Conservation (phyloP, 92 coral and sea anemone species). For the Phymanthus crucifer region DNA sequence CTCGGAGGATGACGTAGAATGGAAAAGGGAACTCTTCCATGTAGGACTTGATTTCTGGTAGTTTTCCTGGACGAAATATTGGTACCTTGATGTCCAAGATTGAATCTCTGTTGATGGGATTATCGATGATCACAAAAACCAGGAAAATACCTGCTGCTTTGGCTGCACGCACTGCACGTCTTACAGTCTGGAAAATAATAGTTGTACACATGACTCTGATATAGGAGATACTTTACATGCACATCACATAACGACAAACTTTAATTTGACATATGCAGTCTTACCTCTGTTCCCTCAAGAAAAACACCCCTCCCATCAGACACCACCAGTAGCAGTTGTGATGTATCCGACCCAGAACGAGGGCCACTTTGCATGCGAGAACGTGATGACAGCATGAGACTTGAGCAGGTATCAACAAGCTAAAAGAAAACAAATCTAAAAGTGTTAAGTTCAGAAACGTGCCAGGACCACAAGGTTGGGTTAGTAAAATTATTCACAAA, state of each 20-base stretch:
- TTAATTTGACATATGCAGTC: neutral
- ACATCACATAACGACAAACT: too few relatives aligned
- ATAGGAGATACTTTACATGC: neutral
- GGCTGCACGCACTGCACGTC: slow-evolving; percentile 82
- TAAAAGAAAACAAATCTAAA: slow-evolving; percentile 8
- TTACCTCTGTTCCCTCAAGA: slow-evolving; percentile 95
- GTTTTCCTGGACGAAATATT: slow-evolving; percentile 80
- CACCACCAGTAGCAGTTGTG: slow-evolving; percentile 90
- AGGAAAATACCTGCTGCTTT: slow-evolving; percentile 86
- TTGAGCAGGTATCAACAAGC: slow-evolving; percentile 81
- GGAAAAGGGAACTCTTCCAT: slow-evolving; percentile 98
- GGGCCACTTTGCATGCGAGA: slow-evolving; percentile 70
- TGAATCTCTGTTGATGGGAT: slow-evolving; percentile 93
- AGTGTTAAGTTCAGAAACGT: neutral
- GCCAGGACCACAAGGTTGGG: too few relatives aligned
- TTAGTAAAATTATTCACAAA: too few relatives aligned
- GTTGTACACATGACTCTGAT: neutral
- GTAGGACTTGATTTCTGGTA: slow-evolving; percentile 92
- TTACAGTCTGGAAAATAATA: slow-evolving; percentile 68
- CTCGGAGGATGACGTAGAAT: slow-evolving; percentile 91
- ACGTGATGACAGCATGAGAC: slow-evolving; percentile 83
- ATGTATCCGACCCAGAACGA: slow-evolving; percentile 63
- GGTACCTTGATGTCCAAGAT: slow-evolving; percentile 95
- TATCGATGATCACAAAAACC: slow-evolving; percentile 93
- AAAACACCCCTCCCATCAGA: slow-evolving; percentile 98